phyloP scores from a whole-genome alignment of 2,113 vertebrate genomes.

The Nyctereutes procyonoides region DNA sequence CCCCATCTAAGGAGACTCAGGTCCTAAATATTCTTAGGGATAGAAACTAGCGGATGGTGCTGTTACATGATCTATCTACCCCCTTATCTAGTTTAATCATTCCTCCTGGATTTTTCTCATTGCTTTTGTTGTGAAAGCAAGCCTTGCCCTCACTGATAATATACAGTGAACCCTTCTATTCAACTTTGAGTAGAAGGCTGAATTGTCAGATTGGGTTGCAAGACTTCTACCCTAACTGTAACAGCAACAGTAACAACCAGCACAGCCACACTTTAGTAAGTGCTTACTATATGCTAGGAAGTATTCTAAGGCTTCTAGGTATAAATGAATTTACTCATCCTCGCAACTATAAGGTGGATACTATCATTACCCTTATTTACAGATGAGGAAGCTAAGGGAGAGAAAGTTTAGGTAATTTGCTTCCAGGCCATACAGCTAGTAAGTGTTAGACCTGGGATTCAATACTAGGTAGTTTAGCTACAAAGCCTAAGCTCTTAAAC shows the following conservation, averaged over 20 bases:
- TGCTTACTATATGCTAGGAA: background rate
- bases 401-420: background rate
- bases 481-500: background rate
- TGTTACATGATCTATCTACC: background rate
- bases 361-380: background rate
- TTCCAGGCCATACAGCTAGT: background rate
- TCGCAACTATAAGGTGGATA: background rate
- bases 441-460: background rate
- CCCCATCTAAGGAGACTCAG: background rate
- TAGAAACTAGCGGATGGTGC: background rate
- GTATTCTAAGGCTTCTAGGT: background rate
- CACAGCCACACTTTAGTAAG: background rate
- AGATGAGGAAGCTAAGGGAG: background rate
- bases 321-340: background rate
- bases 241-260: background rate
- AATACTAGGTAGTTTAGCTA: background rate
- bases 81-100: background rate
- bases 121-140: background rate
- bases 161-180: background rate
- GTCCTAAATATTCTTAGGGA: background rate
- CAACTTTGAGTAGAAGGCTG: background rate
- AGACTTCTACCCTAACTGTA: background rate
- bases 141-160: background rate
- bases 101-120: conserved; percentile 10
- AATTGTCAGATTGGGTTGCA: background rate